Evolutionary conservation across 2,888 invertebrate species (phyloP).

Genomic region (Megalurothrips usitatus): DNA sequence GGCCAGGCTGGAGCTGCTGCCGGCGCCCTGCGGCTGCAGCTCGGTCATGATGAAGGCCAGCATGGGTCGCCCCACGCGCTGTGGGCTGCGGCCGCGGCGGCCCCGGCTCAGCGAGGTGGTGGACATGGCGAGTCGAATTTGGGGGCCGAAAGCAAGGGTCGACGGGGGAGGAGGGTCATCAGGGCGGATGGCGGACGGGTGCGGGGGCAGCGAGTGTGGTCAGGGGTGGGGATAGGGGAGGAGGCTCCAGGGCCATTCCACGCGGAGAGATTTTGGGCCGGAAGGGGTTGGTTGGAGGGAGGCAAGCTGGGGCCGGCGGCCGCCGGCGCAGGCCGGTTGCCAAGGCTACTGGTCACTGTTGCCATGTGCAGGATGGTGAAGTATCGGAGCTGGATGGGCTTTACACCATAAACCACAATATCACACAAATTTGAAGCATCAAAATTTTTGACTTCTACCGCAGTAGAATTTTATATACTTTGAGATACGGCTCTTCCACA

Average conservation of each 20-base stretch:
- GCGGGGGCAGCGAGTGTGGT: background rate
- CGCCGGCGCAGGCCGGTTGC: background rate
- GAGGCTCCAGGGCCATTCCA: background rate
- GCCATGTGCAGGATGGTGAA: too few relatives aligned
- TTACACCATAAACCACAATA: too few relatives aligned
- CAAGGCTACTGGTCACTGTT: too few relatives aligned
- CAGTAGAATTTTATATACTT: too few relatives aligned
- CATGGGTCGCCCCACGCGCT: background rate
- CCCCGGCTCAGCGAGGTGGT: background rate
- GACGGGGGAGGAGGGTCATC: background rate
- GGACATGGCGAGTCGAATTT: background rate
- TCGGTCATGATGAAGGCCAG: constrained; percentile 5
- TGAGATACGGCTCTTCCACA: too few relatives aligned
- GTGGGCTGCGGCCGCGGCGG: background rate
- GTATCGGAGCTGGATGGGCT: too few relatives aligned
- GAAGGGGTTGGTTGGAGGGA: background rate
- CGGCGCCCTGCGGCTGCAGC: background rate
- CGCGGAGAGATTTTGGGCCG: background rate
- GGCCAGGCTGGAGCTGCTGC: background rate
- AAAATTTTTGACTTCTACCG: too few relatives aligned
- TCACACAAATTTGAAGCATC: too few relatives aligned
- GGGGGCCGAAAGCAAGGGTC: background rate
- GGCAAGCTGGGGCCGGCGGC: background rate
- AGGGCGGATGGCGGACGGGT: background rate
- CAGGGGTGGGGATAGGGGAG: background rate